Evolutionary conservation across 2,888 invertebrate species (phyloP).

Genomic region (Diarsia dahlii): DNA sequence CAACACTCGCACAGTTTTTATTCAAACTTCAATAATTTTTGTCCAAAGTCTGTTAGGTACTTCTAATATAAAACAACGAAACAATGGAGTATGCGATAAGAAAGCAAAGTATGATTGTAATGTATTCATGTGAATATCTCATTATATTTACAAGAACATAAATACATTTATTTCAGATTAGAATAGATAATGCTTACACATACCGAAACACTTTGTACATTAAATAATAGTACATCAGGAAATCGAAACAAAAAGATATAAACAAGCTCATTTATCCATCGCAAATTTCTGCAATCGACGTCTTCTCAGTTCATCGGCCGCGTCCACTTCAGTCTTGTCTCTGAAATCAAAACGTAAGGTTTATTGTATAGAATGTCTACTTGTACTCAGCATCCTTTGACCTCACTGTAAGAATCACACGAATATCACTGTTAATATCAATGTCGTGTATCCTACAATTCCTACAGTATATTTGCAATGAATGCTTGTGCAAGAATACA

Average conservation of each 20-base stretch:
- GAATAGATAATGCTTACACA: slow-evolving; percentile 88
- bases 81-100: slow-evolving; percentile 54
- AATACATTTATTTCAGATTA: slow-evolving; percentile 86
- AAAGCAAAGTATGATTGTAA: slow-evolving; percentile 75
- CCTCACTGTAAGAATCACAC: not conserved
- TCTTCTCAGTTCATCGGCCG: slow-evolving; percentile 93
- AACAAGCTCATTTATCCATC: slow-evolving; percentile 85
- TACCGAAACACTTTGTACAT: slow-evolving; percentile 89
- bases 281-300: slow-evolving; percentile 94
- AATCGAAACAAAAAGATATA: slow-evolving; percentile 78
- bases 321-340: slow-evolving; percentile 87
- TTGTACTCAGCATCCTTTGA: not conserved
- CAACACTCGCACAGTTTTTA: slow-evolving; percentile 51
- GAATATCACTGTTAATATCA: not conserved
- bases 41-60: slow-evolving; percentile 44
- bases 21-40: slow-evolving; percentile 56
- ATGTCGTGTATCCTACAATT: no score
- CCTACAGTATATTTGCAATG: no score
- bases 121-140: slow-evolving; percentile 89
- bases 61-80: slow-evolving; percentile 49
- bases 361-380: not conserved
- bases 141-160: slow-evolving; percentile 90
- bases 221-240: slow-evolving; percentile 84
- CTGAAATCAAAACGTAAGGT: slow-evolving; percentile 69
- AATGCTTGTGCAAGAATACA: no score